These are phyloP conservation scores for Drosophila grimshawi DNA, from an alignment of 1,140 invertebrate species.

Conservation along the genomic window DNA sequence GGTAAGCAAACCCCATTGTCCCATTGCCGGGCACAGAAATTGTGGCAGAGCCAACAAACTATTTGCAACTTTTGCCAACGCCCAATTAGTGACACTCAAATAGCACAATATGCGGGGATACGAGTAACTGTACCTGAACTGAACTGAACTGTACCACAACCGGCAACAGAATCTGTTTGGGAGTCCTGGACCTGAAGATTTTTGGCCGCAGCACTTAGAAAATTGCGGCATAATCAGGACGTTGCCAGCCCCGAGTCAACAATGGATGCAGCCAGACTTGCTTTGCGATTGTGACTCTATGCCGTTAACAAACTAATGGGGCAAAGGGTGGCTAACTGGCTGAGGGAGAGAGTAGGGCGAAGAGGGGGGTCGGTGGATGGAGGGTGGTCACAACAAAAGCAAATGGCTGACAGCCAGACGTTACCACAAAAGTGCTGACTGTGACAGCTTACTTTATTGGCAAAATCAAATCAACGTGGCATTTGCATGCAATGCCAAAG, in stretches of 20 bases:
- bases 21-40: slow-evolving; percentile 10
- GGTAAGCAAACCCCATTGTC: not conserved
- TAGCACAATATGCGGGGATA: slow-evolving; percentile 45
- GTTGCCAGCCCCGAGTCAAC: slow-evolving; percentile 56
- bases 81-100: slow-evolving; percentile 79
- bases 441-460: slow-evolving; percentile 82
- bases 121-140: not conserved
- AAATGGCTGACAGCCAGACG: slow-evolving; percentile 37
- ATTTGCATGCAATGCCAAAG: slow-evolving; percentile 78
- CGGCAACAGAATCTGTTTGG: too few relatives aligned
- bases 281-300: slow-evolving; percentile 1
- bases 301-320: not conserved
- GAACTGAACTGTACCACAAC: not conserved
- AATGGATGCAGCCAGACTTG: slow-evolving; percentile 36
- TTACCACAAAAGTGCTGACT: slow-evolving; percentile 76
- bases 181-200: slow-evolving; percentile 28
- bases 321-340: not conserved
- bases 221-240: slow-evolving; percentile 80
- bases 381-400: slow-evolving; percentile 48
- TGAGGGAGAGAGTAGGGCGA: too few relatives aligned
- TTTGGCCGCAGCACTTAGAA: slow-evolving; percentile 70
- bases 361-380: not conserved
- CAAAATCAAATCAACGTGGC: slow-evolving; percentile 83
- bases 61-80: slow-evolving; percentile 67
- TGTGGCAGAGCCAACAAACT: slow-evolving; percentile 52